Base-by-base conservation (phyloP, 1,140 invertebrate genomes). In the Pentalonia nigronervosa region DNA sequence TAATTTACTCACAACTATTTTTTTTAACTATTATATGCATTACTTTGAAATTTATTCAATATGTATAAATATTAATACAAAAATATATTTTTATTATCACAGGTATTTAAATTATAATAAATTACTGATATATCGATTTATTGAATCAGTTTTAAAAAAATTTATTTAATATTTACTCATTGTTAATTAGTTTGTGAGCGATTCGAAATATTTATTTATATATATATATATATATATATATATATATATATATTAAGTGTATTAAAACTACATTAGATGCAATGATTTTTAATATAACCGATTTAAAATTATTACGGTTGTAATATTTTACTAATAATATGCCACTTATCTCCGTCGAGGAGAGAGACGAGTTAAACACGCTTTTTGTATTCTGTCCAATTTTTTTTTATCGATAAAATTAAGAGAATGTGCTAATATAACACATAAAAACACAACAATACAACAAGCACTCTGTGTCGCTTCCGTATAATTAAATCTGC, bases 401-500 rank as follows among this genome's bases (percentile, higher is more conserved):
- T 88, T 48, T 88, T n/a, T 47, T 25, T 88, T 25, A 30, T 86
- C 25, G 83, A n/a, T 88, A 88, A 88, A 53, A 89, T 36, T 9
- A 25, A 41, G 88, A 89, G 36, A 56, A 36, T 41, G 88, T 36
- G 9, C 21, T 25, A 9, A 30, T 56, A 21, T 41, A 56, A 89
- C 20, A 14, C 25, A 45, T 17, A 45, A 9, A 60, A 90, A 60
- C n/a, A 67, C 53, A 41, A 41, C 30, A 76, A 20, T 76, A 76
- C n/a, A 25, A 23, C n/a, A 45, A 25, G 25, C 47, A 89, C 53
- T 25, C 34, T 41, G 53, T 36, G 34, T 67, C 89, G 36, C 41
- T 90, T 67, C 41, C 56, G 23, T 90, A 67, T 67, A 60, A 67
- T 90, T 90, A 90, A 67, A 90, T 90, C 47, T 67, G 36, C 45